Base-by-base conservation (phyloP, 2,888 invertebrate species). In the Calameuta idolon region DNA sequence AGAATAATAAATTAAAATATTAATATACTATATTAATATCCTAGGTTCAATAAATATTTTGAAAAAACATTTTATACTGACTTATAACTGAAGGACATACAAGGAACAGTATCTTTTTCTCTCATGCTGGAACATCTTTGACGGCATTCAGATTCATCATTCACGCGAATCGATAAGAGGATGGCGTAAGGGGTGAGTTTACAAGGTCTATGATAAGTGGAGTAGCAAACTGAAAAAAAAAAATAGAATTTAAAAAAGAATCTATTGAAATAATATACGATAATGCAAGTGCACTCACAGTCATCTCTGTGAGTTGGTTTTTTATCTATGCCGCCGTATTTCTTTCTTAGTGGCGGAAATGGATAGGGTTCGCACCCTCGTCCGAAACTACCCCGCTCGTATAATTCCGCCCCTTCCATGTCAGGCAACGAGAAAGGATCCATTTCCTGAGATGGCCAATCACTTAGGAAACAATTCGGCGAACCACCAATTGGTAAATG, bases 381-480 rank as follows among this genome's bases (percentile, higher is more conserved):
- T 0, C 96, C 97, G 85, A 95, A 97, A 89, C 96, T 97, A 0
- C 96, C 96, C 73, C 97, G 92, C 80, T 97, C 95, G 84, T 96
- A 97, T 34, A 97, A 91, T 90, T 97, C 96, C 78, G 96, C 96
- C 0, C 94, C 94, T 1, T 93, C 85, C 84, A 87, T 92, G 81
- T 95, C 95, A 5, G 94, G 92, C 71, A 94, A 92, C 34, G 94
- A 92, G 33, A 88, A 90, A 73, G 94, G 93, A 86, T 95, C 93
- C 79, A 96, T 93, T 73, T 96, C 95, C 33, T 93, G 92, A 9
- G 94, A 94, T 0, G 94, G 94, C 92, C 95, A 95, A 82, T 97
- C 96, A 0, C 96, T 96, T 9, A 97, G 91, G 74, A 95, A 95
- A 83, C 97, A 97, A 90, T 97, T 97, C 83, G 96, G 94, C 34